phyloP scores from a whole-genome alignment of 2,888 invertebrate species.

The Drosophila kokeensis region DNA sequence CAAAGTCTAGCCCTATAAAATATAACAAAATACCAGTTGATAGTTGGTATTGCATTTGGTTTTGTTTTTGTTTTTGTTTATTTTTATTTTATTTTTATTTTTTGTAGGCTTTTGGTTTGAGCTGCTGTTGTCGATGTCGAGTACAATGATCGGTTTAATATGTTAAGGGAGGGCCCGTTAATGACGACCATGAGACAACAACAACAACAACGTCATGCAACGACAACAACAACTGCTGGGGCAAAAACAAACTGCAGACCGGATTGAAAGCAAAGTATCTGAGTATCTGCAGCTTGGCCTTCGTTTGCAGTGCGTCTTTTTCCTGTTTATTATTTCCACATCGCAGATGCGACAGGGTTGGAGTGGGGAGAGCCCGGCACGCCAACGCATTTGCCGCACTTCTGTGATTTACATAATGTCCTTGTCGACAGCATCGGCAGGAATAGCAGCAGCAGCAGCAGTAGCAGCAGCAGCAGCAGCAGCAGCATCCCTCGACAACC shows the following conservation, averaged over 20 bases:
- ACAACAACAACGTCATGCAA: constrained; percentile 15
- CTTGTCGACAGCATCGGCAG: constrained; percentile 72
- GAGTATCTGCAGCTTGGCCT: constrained; percentile 54
- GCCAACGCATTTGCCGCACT: constrained; percentile 52
- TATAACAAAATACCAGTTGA: constrained; percentile 17
- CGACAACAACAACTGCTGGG: constrained; percentile 25
- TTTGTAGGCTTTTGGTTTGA: constrained; percentile 48
- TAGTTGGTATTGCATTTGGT: constrained; percentile 50
- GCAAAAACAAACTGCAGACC: constrained; percentile 54
- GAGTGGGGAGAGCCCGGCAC: constrained; percentile 3
- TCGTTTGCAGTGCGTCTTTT: constrained; percentile 53
- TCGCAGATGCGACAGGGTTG: constrained; percentile 16
- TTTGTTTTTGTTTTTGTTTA: constrained; percentile 18
- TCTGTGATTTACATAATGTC: constrained; percentile 82
- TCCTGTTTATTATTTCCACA: constrained; percentile 74
- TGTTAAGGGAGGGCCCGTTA: constrained; percentile 64
- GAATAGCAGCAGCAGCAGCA: constrained; percentile 24
- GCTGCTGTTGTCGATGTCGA: constrained; percentile 71
- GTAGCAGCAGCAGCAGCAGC: constrained; percentile 22
- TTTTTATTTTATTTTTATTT: not conserved
- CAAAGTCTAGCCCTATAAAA: constrained; percentile 42
- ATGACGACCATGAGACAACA: constrained; percentile 31
- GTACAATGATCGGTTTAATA: constrained; percentile 84
- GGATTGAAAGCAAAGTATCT: constrained; percentile 37
- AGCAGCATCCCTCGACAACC: constrained; percentile 5